Evolutionary conservation across 1,140 invertebrate genomes (phyloP).

Genomic region (Rhyacophila brunnea): DNA sequence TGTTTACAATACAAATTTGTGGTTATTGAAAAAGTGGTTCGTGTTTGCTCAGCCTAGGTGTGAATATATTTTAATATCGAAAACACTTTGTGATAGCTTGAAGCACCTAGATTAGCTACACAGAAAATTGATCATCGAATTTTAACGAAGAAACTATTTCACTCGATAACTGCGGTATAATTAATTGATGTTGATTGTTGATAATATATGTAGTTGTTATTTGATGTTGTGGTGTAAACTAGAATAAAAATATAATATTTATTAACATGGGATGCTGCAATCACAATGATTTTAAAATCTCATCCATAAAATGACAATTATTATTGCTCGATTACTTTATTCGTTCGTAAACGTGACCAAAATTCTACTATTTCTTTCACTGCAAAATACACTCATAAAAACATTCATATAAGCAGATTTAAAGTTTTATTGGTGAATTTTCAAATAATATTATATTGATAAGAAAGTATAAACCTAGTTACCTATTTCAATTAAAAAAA

Average conservation of each 20-base stretch:
- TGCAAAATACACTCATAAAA: too few species aligned
- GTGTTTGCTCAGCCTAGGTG: conserved; percentile 2
- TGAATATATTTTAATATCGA: conserved; percentile 30
- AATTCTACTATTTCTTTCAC: too few species aligned
- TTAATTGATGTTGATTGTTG: conserved; percentile 59
- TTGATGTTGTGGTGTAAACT: conserved; percentile 58
- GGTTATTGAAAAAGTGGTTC: too few species aligned
- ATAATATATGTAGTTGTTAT: conserved; percentile 56
- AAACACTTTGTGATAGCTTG: conserved; percentile 34
- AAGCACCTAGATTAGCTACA: conserved; percentile 35
- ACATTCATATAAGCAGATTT: too few species aligned
- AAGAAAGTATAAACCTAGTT: too few species aligned
- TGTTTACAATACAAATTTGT: too few species aligned
- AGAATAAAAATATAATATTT: conserved; percentile 44
- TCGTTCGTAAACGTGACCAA: too few species aligned
- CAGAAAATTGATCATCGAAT: conserved; percentile 42
- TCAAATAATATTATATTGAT: too few species aligned
- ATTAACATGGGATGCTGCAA: conserved; percentile 26
- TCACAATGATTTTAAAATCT: not conserved
- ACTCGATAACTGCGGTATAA: conserved; percentile 50
- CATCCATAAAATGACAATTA: too few species aligned
- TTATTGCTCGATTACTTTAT: too few species aligned
- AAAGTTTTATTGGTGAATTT: too few species aligned
- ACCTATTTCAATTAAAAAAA: too few species aligned
- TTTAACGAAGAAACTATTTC: conserved; percentile 45